A percentile compares a stretch with the other conserved stretches of the same genome.
Conservation (phyloP, 2,113 vertebrate genomes). For the Epinephelus moara region DNA sequence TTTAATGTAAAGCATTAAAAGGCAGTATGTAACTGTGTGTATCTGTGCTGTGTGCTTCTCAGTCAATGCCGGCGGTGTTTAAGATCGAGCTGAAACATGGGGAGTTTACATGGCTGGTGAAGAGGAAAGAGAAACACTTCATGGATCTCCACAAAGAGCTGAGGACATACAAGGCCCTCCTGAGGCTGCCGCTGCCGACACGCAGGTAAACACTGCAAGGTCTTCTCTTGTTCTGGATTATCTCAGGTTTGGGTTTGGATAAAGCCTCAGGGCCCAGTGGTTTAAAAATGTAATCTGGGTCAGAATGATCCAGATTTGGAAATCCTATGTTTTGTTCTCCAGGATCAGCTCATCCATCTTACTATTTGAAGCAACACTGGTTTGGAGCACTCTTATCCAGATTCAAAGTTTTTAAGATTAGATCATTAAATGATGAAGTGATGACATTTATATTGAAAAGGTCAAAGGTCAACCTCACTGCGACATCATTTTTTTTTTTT, state of each 20-base stretch:
- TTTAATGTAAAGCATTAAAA: neutral
- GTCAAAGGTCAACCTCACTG: too few species aligned
- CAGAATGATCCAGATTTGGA: too few species aligned
- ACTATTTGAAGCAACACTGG: too few species aligned
- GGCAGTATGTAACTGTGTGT: neutral
- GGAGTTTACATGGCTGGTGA: conserved; percentile 95
- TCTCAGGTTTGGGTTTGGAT: neutral
- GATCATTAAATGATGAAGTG: too few species aligned
- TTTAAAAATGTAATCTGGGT: too few species aligned
- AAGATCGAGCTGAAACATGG: conserved; percentile 94
- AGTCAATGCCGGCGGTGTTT: conserved; percentile 91
- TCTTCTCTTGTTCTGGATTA: neutral
- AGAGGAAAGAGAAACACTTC: conserved; percentile 97
- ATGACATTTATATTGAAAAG: too few species aligned
- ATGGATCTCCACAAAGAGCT: conserved; percentile 95
- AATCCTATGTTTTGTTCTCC: too few species aligned
- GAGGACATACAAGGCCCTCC: conserved; percentile 80
- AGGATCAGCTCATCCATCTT: too few species aligned
- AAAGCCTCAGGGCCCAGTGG: too few species aligned
- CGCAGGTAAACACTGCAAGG: conserved; percentile 61
- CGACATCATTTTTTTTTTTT: too few species aligned
- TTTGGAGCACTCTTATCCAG: too few species aligned
- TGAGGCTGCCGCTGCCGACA: conserved; percentile 78
- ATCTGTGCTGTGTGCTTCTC: conserved; percentile 1
- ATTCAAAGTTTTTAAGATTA: too few species aligned